Conservation (phyloP, 2,797 vertebrate species). For the Scolopax bukidnonensis region DNA sequence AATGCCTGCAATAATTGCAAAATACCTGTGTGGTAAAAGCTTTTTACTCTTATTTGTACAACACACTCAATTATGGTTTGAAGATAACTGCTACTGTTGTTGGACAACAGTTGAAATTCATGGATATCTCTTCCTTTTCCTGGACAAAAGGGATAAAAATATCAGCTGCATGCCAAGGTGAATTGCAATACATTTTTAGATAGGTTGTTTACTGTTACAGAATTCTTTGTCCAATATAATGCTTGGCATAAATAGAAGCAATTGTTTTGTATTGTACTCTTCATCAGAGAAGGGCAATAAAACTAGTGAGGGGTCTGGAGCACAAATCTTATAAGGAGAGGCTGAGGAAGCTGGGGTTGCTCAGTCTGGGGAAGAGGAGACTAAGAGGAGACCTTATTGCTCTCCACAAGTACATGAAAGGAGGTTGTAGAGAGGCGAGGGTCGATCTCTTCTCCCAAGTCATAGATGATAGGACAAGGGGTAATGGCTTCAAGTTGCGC, state of each 20-base stretch:
- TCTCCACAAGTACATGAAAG: too few relatives aligned
- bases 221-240: background rate
- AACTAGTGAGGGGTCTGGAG: too few relatives aligned
- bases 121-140: background rate
- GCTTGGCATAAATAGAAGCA: conserved; percentile 44
- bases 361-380: too few relatives aligned
- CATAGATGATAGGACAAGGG: too few relatives aligned
- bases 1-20: background rate
- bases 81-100: background rate
- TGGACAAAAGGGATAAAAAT: background rate
- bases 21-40: background rate
- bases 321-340: too few relatives aligned
- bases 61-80: background rate
- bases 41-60: background rate
- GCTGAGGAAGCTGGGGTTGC: too few relatives aligned
- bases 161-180: background rate
- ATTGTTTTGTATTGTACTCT: conserved; percentile 34
- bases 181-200: conserved; percentile 15
- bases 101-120: background rate
- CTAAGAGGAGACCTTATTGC: too few relatives aligned
- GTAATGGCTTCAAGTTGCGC: too few relatives aligned
- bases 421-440: too few relatives aligned
- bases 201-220: background rate
- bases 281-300: background rate
- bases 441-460: too few relatives aligned